Base-by-base conservation (phyloP, 2,888 invertebrate genomes). In the Drosophila suboccidentalis region DNA sequence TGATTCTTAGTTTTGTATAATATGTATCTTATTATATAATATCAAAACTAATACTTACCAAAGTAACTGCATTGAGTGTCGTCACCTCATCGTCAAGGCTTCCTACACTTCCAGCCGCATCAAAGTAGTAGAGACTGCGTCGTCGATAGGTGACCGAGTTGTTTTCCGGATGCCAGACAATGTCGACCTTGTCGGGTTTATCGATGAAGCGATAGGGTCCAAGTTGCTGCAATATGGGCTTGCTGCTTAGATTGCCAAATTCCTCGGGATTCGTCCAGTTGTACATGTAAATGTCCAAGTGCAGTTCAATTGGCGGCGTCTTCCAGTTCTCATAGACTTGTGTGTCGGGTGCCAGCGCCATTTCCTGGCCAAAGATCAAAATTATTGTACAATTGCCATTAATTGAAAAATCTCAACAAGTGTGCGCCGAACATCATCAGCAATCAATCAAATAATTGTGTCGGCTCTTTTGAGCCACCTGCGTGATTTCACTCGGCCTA, bases 191-290 rank as follows among this genome's bases (percentile, higher is more conserved):
- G 59, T 95, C 94, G 4, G 95, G 94, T n/a, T 93, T 92, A 90
- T 97, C 96, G 0, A 93, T 94, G 90, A 94, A 96, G 0, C 94
- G 93, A 90, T 95, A 95, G 0, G 96, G 96, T 13, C 96, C 96
- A 53, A 94, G 81, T 87, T 94, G 92, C 60, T 93, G 89, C 34
- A 95, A 92, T 47, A 92, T 93, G 0, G 95, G 95, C 75, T 95
- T 95, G 2, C 91, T 91, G 6, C 92, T 93, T 60, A 93, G 93
- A 19, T 94, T 94, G 3, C 94, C 94, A 38, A 95, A 94, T 54
- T 95, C 94, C 13, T 95, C 94, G 0, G 96, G 94, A 92, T 97
- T 97, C 4, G 96, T 96, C 97, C 97, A 97, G 92, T 97, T 97
- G 92, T 95, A 96, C 76, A 96, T 93, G 89, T 95, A 96, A 65